Evolutionary conservation across 2,888 invertebrate genomes (phyloP).

Genomic region (Himalopsyche anomala): DNA sequence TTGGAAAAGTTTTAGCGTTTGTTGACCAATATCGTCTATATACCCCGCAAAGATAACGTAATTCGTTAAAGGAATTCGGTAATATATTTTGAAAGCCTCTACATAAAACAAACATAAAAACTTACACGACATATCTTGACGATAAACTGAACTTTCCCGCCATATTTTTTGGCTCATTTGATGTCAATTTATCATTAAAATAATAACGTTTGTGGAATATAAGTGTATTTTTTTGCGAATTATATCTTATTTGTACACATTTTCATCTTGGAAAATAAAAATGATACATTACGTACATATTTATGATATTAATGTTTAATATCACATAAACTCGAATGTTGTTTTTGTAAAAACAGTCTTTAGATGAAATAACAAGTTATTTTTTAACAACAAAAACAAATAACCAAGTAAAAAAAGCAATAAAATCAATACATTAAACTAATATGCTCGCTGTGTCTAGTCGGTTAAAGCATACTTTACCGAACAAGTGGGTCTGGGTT

Average conservation of each 20-base stretch:
- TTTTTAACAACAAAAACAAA: too few relatives aligned
- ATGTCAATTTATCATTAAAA: conserved; percentile 43
- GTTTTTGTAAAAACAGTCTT: too few relatives aligned
- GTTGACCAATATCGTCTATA: conserved; percentile 35
- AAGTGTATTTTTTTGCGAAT: conserved; percentile 7
- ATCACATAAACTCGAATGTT: too few relatives aligned
- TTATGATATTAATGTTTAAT: background rate
- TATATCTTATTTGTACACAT: background rate
- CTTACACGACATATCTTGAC: conserved; percentile 5
- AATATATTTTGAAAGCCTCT: conserved; percentile 21
- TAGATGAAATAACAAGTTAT: too few relatives aligned
- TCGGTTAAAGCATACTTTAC: too few relatives aligned
- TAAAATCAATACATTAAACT: too few relatives aligned
- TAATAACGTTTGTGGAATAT: conserved; percentile 25
- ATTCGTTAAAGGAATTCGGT: conserved; percentile 34
- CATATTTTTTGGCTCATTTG: conserved; percentile 41
- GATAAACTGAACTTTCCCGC: conserved; percentile 20
- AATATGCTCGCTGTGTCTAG: too few relatives aligned
- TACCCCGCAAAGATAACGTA: conserved; percentile 1
- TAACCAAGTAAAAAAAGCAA: too few relatives aligned
- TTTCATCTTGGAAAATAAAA: conserved; percentile 22
- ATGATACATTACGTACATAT: conserved; percentile 1
- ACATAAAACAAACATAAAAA: conserved; percentile 39
- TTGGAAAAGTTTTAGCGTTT: conserved; percentile 26
- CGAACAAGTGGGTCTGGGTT: too few relatives aligned